Percentiles rank a stretch among this genome's conserved stretches.
Conservation (phyloP, 2,888 invertebrate genomes). For the Ecliptopera silaceata region DNA sequence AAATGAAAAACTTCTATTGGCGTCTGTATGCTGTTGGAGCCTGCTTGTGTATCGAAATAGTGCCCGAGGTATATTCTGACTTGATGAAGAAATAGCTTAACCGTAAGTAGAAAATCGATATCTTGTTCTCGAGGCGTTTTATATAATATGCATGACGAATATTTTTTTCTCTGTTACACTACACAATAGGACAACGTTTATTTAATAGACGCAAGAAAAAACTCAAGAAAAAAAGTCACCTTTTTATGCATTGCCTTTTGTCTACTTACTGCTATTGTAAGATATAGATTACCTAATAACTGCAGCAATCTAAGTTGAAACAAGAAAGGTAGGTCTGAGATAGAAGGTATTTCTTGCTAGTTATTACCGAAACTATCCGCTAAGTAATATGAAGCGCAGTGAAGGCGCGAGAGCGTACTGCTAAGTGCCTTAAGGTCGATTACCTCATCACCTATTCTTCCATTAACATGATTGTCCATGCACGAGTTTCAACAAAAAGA, state of each 20-base stretch:
- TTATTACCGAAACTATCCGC: constrained; percentile 67
- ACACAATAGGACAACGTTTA: too few species aligned
- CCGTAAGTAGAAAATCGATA: not conserved
- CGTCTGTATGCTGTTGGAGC: constrained; percentile 52
- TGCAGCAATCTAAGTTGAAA: too few species aligned
- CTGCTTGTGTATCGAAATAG: constrained; percentile 44
- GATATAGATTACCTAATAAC: too few species aligned
- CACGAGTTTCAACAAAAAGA: constrained; percentile 46
- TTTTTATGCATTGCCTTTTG: too few species aligned
- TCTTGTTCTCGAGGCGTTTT: too few species aligned
- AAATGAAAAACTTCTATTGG: constrained; percentile 70
- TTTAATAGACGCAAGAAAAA: too few species aligned
- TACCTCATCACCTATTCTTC: constrained; percentile 68
- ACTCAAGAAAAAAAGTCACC: too few species aligned
- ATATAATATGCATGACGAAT: too few species aligned
- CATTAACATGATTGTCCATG: constrained; percentile 56
- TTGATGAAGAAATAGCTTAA: constrained; percentile 5
- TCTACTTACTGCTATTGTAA: too few species aligned
- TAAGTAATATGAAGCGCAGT: constrained; percentile 74
- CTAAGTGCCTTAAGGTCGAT: constrained; percentile 81
- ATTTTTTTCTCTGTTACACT: too few species aligned
- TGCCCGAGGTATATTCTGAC: constrained; percentile 31
- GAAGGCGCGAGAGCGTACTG: constrained; percentile 60
- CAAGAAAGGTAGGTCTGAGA: too few species aligned
- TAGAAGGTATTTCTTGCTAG: constrained; percentile 28